Conservation (phyloP, 2,113 vertebrate genomes). For the Smithornis capensis region DNA sequence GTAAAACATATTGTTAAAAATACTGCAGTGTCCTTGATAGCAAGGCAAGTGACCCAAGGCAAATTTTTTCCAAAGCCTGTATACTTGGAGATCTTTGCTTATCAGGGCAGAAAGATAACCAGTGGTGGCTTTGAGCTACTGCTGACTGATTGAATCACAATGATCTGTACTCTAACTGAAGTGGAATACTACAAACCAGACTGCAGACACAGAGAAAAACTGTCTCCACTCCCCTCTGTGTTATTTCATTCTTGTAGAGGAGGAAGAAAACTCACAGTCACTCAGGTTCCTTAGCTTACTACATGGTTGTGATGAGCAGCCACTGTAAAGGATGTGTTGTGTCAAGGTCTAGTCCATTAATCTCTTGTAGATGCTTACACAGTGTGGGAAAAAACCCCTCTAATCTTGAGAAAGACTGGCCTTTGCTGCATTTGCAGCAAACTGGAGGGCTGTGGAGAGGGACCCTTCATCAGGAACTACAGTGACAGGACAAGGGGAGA, state of each 20-base stretch:
- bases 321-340: neutral
- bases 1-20: slow-evolving; percentile 72
- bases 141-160: slow-evolving; percentile 67
- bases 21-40: slow-evolving; percentile 46
- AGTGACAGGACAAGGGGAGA: neutral
- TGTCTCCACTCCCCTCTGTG: neutral
- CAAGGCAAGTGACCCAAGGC: slow-evolving; percentile 58
- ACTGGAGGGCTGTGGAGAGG: neutral
- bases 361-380: neutral
- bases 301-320: accelerated
- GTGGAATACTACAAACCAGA: slow-evolving; percentile 48
- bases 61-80: slow-evolving; percentile 14
- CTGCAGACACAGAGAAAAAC: neutral
- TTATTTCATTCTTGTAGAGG: neutral
- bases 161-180: slow-evolving; percentile 47
- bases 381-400: neutral
- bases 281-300: neutral
- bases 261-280: neutral
- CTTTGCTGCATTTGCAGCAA: neutral
- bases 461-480: neutral
- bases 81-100: slow-evolving; percentile 57
- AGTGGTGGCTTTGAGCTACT: slow-evolving; percentile 71
- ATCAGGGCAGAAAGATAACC: slow-evolving; percentile 72
- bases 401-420: neutral
- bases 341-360: neutral